Conservation (phyloP, 2,888 invertebrate species). For the Amphimallon solstitiale region DNA sequence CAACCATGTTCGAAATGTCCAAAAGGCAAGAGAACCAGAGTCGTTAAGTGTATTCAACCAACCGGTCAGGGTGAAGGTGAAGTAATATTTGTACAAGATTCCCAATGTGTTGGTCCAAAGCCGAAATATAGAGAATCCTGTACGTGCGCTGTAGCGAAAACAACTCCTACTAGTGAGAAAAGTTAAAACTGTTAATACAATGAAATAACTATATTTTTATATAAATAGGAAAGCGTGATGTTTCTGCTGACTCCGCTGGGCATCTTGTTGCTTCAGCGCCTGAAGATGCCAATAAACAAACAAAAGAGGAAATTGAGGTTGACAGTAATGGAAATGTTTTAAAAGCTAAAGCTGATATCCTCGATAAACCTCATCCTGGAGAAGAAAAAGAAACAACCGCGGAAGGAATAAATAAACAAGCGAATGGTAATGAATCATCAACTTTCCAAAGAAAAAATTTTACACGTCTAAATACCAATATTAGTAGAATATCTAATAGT, state of each 20-base stretch:
- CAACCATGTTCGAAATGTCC: constrained; percentile 55
- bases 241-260: neutral
- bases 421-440: too few species aligned
- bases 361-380: neutral
- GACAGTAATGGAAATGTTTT: constrained; percentile 10
- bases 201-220: neutral
- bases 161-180: neutral
- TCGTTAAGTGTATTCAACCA: constrained; percentile 57
- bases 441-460: neutral
- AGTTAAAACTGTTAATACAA: neutral
- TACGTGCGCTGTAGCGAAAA: constrained; percentile 33
- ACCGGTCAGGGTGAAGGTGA: constrained; percentile 58
- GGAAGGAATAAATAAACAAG: too few species aligned
- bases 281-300: neutral
- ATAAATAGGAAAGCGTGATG: constrained; percentile 18
- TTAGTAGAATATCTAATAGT: neutral
- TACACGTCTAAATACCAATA: neutral
- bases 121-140: constrained; percentile 54
- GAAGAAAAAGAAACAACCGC: neutral
- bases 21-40: constrained; percentile 48
- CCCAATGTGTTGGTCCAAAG: constrained; percentile 55
- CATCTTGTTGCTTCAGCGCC: neutral
- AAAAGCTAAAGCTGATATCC: neutral
- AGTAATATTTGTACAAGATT: constrained; percentile 54
- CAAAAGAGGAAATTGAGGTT: constrained; percentile 1